These are phyloP conservation scores for Acleris emargana DNA, from an alignment of 2,888 invertebrate genomes.

Conservation along the genomic window DNA sequence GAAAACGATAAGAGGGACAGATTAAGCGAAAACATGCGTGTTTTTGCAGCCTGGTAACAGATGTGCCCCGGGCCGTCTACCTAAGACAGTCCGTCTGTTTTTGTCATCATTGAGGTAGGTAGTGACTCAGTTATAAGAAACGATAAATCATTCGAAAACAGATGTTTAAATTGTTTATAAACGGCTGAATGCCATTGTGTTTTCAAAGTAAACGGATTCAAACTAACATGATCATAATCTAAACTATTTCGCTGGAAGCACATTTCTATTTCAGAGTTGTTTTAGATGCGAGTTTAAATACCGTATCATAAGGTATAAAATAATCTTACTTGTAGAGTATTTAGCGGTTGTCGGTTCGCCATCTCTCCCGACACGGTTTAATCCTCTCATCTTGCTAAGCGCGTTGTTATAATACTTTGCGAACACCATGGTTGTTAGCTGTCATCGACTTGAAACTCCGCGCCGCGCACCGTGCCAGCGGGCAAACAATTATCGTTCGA, in stretches of 20 bases:
- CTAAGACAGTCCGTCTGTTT: constrained; percentile 22
- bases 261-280: no score
- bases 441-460: constrained; percentile 21
- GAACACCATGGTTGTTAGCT: constrained; percentile 24
- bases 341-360: constrained; percentile 40
- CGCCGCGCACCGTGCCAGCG: constrained; percentile 5
- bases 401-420: constrained; percentile 18
- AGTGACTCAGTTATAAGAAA: constrained; percentile 13
- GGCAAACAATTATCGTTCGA: constrained; percentile 29
- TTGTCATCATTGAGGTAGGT: constrained; percentile 32
- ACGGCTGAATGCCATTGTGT: background rate
- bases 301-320: constrained; percentile 22
- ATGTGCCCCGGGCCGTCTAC: constrained; percentile 31
- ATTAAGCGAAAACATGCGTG: constrained; percentile 37
- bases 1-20: constrained; percentile 37
- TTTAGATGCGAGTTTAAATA: no score
- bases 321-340: constrained; percentile 57
- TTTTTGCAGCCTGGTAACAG: constrained; percentile 38
- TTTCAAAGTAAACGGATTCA: background rate
- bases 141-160: background rate
- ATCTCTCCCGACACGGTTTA: constrained; percentile 44
- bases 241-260: no score
- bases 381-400: constrained; percentile 29
- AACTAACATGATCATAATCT: constrained; percentile 10
- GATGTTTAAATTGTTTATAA: constrained; percentile 1